These are phyloP conservation scores for Cephus spinipes DNA, from an alignment of 2,888 invertebrate species.

Conservation along the genomic window DNA sequence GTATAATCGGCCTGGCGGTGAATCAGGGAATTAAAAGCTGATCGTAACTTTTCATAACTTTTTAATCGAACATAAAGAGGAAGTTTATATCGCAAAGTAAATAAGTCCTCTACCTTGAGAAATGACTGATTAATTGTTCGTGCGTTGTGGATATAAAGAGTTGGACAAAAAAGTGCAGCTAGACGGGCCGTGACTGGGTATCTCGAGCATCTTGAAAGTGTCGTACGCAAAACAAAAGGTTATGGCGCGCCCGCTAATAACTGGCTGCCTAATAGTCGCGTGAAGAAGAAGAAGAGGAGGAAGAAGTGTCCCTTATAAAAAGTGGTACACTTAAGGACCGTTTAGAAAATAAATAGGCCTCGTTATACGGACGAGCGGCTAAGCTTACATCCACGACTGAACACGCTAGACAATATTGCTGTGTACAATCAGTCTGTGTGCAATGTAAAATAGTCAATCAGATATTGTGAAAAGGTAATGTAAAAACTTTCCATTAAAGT, in stretches of 20 bases:
- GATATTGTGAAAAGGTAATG: neutral
- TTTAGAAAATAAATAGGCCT: slow-evolving; percentile 5
- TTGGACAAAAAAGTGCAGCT: neutral
- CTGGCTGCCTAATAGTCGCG: neutral
- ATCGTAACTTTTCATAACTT: no score
- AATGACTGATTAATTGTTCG: neutral
- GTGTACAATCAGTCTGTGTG: neutral
- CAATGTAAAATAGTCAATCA: neutral
- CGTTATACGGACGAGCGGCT: slow-evolving; percentile 4
- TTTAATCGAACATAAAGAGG: no score
- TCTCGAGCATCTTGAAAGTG: neutral
- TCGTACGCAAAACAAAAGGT: neutral
- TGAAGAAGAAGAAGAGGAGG: neutral
- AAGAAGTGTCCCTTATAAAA: slow-evolving; percentile 5
- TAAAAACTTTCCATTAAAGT: neutral
- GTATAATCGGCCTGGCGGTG: no score
- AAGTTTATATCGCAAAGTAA: neutral
- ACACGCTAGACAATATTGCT: neutral
- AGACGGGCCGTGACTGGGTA: neutral
- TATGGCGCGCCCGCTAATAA: neutral
- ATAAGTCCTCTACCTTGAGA: neutral
- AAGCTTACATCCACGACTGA: neutral
- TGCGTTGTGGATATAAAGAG: neutral
- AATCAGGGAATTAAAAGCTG: no score
- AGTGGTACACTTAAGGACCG: slow-evolving; percentile 8